Evolutionary conservation across 2,113 vertebrate genomes (phyloP), one percentile per base, ranked within the genome.

Genomic region (Prionailurus bengalensis): DNA sequence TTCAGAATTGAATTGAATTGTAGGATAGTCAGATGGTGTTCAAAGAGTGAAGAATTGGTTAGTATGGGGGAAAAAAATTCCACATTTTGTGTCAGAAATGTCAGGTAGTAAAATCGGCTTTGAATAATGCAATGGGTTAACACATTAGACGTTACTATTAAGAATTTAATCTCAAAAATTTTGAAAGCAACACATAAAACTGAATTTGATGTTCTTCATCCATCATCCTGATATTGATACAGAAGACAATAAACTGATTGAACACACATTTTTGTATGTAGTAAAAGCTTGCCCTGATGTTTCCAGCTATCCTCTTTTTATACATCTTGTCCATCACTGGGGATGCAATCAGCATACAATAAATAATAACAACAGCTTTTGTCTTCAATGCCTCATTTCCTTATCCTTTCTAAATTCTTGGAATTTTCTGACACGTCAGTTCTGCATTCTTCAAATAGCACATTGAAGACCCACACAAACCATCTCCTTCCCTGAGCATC

Each of bases 331-430:
- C 80, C 15, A 79, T 61, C 33, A 17, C 17, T 29, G 42, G 39
- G 29, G 55, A 42, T 53, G 3, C 55, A 51, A 51, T 42, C 74
- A 58, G 29, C 13, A 15, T 4, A 2, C 23, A 73, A 73, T 61
- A 89, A 85, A 74, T 88, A 92, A 82, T 17, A 71, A 58, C 31
- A 55, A 76, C 7, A 36, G 15, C n/a, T 70, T 81, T 65, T 82
- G 58, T 85, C 89, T 81, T 82, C 11, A 58, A 73, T 55, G 2
- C 4, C 78, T 84, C 27, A 27, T 31, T 70, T 89, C 23, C 53
- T 91, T 83, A 70, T 92, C 51, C 23, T 80, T 87, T 71, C 55
- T 92, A 58, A 58, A 74, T 65, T 68, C 21, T 70, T 95, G 45
- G 21, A 13, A 3, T 93, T 84, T 51, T 92, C 23, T 76, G 70